phyloP scores from a whole-genome alignment of 1,140 invertebrate genomes.

The Phymorhynchus buccinoides region DNA sequence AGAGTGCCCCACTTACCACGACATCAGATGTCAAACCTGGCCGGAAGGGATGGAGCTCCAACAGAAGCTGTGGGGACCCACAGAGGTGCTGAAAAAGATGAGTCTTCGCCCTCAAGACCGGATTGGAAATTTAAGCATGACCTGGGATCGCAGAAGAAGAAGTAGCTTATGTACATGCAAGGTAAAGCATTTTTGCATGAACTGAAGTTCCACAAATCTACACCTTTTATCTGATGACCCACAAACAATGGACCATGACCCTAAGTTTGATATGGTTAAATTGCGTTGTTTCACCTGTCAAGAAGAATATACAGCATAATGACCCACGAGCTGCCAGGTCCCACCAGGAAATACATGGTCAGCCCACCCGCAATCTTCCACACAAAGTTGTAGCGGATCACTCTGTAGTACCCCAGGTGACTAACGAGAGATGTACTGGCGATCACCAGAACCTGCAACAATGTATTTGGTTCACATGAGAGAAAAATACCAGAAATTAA shows the following conservation, averaged over 20 bases:
- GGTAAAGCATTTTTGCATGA: background rate
- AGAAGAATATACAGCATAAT: slow-evolving; percentile 64
- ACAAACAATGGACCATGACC: too few relatives aligned
- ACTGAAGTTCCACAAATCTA: background rate
- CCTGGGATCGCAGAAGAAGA: too few relatives aligned
- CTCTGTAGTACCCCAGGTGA: slow-evolving; percentile 60
- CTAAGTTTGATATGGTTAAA: too few relatives aligned
- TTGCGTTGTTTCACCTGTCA: slow-evolving; percentile 56
- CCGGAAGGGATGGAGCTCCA: too few relatives aligned
- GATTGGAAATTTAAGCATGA: too few relatives aligned
- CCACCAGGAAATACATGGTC: slow-evolving; percentile 56
- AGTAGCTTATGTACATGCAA: background rate
- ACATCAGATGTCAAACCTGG: too few relatives aligned
- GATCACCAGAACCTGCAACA: slow-evolving; percentile 51
- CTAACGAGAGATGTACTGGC: slow-evolving; percentile 54
- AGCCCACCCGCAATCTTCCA: slow-evolving; percentile 61
- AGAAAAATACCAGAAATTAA: too few relatives aligned
- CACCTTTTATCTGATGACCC: too few relatives aligned
- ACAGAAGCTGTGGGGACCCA: too few relatives aligned
- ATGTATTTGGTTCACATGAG: background rate
- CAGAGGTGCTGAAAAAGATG: too few relatives aligned
- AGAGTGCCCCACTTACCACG: too few relatives aligned
- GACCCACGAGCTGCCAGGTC: slow-evolving; percentile 52
- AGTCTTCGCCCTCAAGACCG: background rate
- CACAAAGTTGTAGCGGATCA: slow-evolving; percentile 60